Evolutionary conservation across 1,140 invertebrate species (phyloP), one percentile per base, ranked within the genome.

Genomic region (Phymorhynchus buccinoides): DNA sequence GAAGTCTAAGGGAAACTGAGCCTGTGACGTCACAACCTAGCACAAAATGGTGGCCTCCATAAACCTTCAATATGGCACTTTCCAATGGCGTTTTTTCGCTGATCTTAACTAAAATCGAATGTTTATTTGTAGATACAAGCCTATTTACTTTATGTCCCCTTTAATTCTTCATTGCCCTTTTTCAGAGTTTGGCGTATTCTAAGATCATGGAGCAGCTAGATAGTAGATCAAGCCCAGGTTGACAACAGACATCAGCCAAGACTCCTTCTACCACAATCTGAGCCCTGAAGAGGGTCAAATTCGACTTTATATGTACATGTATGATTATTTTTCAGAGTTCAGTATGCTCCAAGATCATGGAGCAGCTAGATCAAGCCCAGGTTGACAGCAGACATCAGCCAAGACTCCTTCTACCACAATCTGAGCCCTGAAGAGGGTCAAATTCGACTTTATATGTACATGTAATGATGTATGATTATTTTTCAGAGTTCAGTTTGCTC

Each of bases 391-490:
- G 96, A 85, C 96, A 98, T 99, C 89, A 97, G 97, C 79, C 97
- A 99, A 92, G 98, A 99, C 89, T 97, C 97, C 82, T 99, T 99
- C 94, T 99, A 99, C 93, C 95, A 96, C 78, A 96, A 97, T 87
- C 94, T 99, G 37, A 96, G 95, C 22, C 94, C 95, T 1, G 95
- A 96, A 18, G 97, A 99, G 92, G n/a, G n/a, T n/a, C n/a, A n/a
- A n/a, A n/a, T n/a, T n/a, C n/a, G n/a, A n/a, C n/a, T n/a, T n/a
- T n/a, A n/a, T n/a, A n/a, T n/a, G n/a, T n/a, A n/a, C n/a, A n/a
- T n/a, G 7, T 71, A 71, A 71, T 71, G 62, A 56, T 32, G 41
- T 48, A n/a, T 44, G 37, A 37, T 1, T 32, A n/a, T 62, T 44
- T 41, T 86, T 77, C 91, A 99, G 97, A 98, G 97, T 9, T 98